phyloP scores from a whole-genome alignment of 2,113 vertebrate genomes.

The Muntiacus reevesi region DNA sequence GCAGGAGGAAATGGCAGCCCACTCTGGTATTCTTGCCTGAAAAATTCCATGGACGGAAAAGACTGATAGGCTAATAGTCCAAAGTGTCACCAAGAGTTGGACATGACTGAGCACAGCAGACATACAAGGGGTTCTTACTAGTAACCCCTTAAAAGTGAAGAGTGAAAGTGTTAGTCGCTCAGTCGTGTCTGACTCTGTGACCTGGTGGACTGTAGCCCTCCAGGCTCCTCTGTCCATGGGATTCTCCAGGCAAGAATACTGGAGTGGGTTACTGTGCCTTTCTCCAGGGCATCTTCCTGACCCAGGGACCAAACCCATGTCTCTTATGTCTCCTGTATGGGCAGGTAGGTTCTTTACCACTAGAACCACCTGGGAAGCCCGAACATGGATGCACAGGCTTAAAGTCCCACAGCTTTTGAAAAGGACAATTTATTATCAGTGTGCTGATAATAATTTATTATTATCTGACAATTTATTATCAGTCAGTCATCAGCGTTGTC shows the following conservation, averaged over 20 bases:
- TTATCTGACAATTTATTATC: background rate
- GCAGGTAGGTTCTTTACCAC: background rate
- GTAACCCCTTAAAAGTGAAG: background rate
- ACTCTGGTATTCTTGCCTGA: background rate
- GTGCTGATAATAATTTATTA: too few species aligned
- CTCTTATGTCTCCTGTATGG: background rate
- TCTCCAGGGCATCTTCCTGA: background rate
- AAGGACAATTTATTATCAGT: background rate
- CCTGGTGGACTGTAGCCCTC: background rate
- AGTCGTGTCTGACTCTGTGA: fast-evolving
- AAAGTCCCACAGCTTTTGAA: background rate
- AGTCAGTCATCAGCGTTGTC: background rate
- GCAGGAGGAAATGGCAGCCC: background rate
- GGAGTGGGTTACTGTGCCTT: background rate
- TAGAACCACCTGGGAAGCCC: background rate
- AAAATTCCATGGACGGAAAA: background rate
- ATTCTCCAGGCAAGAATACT: background rate
- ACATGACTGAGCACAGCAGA: background rate
- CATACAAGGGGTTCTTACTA: background rate
- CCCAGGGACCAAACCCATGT: background rate
- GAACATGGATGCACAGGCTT: background rate
- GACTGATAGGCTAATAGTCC: background rate
- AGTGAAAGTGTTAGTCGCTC: background rate
- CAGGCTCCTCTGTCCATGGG: background rate
- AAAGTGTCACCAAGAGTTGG: background rate